These are phyloP conservation scores for Poecilus cupreus DNA, from an alignment of 2,888 invertebrate genomes.

Conservation along the genomic window DNA sequence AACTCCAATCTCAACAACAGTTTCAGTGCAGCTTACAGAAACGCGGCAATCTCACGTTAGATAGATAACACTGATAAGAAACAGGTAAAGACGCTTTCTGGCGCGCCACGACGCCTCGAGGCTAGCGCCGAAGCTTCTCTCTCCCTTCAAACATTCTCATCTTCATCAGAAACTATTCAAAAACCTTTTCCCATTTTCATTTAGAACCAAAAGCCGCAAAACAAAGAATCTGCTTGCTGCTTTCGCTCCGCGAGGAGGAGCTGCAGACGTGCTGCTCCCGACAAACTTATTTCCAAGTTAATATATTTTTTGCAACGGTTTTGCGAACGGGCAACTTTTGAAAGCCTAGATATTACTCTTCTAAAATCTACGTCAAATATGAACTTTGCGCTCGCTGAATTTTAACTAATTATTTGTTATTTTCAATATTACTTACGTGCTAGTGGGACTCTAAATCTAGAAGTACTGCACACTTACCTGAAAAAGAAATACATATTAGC, in stretches of 20 bases:
- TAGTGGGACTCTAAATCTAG: neutral
- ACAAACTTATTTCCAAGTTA: conserved; percentile 44
- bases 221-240: conserved; percentile 43
- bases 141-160: conserved; percentile 53
- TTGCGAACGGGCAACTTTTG: conserved; percentile 13
- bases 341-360: conserved; percentile 29
- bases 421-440: conserved; percentile 4
- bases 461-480: neutral
- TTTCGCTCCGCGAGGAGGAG: neutral
- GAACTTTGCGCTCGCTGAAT: neutral
- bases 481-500: neutral
- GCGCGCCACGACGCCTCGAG: conserved; percentile 31
- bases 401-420: conserved; percentile 13
- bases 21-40: conserved; percentile 31
- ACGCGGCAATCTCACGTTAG: conserved; percentile 65
- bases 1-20: conserved; percentile 10
- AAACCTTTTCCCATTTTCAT: conserved; percentile 58
- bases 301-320: conserved; percentile 51
- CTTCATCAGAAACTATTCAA: conserved; percentile 60
- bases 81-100: conserved; percentile 55
- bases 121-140: neutral
- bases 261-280: neutral
- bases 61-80: conserved; percentile 66
- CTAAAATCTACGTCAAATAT: neutral
- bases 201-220: conserved; percentile 54